These are phyloP conservation scores for Dipodomys merriami DNA, from an alignment of 2,113 vertebrate genomes.

Conservation along the genomic window DNA sequence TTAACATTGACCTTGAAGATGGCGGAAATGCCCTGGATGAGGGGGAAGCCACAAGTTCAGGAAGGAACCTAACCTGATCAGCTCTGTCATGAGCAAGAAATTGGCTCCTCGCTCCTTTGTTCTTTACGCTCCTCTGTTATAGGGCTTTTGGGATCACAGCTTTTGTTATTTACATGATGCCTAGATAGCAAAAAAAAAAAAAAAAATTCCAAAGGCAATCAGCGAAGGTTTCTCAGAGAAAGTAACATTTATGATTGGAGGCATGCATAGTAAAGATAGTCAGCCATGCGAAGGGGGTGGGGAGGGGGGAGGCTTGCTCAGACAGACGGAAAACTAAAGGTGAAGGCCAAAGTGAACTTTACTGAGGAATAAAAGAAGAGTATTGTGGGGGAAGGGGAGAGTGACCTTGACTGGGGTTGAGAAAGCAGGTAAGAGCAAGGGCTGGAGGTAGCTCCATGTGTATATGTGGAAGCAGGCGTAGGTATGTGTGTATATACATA, in stretches of 20 bases:
- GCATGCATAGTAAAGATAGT: not conserved
- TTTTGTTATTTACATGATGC: not conserved
- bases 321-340: not conserved
- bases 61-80: not conserved
- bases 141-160: not conserved
- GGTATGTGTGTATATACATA: not conserved
- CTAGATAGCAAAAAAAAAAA: not conserved
- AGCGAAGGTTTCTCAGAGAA: not conserved
- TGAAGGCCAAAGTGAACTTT: not conserved
- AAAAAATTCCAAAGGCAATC: not conserved
- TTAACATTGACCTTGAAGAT: not conserved
- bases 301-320: not conserved
- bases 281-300: not conserved
- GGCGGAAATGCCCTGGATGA: not conserved
- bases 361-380: not conserved
- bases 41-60: not conserved
- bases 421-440: too few species aligned
- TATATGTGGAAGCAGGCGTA: too few species aligned
- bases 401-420: not conserved
- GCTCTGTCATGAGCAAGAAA: not conserved
- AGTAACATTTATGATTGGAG: not conserved
- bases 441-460: too few species aligned
- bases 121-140: not conserved
- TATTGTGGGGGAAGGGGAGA: not conserved
- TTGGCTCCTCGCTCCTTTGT: not conserved